Conservation (phyloP, 2,113 vertebrate genomes). For the Malurus cyaneus region DNA sequence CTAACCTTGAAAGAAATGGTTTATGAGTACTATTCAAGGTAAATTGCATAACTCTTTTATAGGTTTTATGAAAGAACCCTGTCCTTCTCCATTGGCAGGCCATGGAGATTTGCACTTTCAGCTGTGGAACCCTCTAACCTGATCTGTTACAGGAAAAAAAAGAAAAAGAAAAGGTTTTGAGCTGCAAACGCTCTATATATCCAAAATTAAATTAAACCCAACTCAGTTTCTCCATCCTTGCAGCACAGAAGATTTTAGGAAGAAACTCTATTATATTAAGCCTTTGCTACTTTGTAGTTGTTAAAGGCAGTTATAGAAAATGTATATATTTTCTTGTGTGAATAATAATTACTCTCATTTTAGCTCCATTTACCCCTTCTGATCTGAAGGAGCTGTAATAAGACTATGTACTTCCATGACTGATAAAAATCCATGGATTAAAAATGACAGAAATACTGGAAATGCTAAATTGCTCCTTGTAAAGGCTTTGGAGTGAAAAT, state of each 20-base stretch:
- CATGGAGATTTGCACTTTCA: background rate
- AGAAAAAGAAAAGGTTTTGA: background rate
- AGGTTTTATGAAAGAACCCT: background rate
- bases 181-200: background rate
- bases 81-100: background rate
- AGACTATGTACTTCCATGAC: background rate
- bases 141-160: background rate
- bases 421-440: background rate
- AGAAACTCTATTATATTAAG: background rate
- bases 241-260: background rate
- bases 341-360: background rate
- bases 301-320: background rate
- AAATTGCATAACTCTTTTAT: rapidly evolving
- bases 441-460: background rate
- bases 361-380: background rate
- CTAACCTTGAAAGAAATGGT: background rate
- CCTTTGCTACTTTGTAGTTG: background rate
- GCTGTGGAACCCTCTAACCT: background rate
- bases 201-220: background rate
- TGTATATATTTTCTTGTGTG: background rate
- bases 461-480: background rate
- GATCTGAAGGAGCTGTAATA: background rate
- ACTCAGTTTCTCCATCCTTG: background rate
- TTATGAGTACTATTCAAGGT: background rate
- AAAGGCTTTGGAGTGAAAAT: background rate